Evolutionary conservation across 1,140 invertebrate genomes (phyloP), one percentile per base, ranked within the genome.

Genomic region (Archegozetes longisetosus): DNA sequence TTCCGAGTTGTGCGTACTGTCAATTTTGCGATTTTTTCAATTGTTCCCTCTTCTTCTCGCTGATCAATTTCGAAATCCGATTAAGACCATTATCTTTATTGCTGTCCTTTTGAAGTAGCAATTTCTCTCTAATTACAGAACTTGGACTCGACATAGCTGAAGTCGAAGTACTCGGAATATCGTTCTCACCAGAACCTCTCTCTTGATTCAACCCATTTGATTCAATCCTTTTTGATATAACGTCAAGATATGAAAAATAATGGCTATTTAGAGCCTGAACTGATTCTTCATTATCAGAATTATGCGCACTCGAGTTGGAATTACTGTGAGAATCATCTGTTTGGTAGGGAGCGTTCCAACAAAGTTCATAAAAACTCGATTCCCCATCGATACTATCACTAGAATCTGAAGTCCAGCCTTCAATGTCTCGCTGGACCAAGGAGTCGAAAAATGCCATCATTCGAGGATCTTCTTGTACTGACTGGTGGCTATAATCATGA

Each of bases 381-480:
- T 40, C 32, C 6, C 32, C 32, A 17, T 40, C 32, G 17, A 40
- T 40, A 40, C 32, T 40, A 40, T 50, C 23, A 53, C 50, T 61
- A 28, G 65, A 68, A 60, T 70, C 67, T 6, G 65, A 65, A 4
- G 66, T 68, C 65, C 63, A 64, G 0, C 72, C 84, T 71, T 90
- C 86, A 48, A 91, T 81, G 71, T 93, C 88, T 22, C 85, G 78
- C 70, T 93, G 88, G 9, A 95, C 85, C 1, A 94, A 71, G 2
- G 87, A 89, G 74, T 95, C 90, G 68, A 95, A 95, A 72, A 94
- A 94, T 23, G 90, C 90, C 82, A 95, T 86, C 90, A 95, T 94
- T 51, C 87, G 78, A 1, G 86, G 83, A 74, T 95, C 90, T 74
- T 95, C 91, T 47, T 82, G 79, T 0, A 83, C 88, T 3, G 85